Evolutionary conservation across 2,888 invertebrate species (phyloP).

Genomic region (Torymus aiolomorphi): DNA sequence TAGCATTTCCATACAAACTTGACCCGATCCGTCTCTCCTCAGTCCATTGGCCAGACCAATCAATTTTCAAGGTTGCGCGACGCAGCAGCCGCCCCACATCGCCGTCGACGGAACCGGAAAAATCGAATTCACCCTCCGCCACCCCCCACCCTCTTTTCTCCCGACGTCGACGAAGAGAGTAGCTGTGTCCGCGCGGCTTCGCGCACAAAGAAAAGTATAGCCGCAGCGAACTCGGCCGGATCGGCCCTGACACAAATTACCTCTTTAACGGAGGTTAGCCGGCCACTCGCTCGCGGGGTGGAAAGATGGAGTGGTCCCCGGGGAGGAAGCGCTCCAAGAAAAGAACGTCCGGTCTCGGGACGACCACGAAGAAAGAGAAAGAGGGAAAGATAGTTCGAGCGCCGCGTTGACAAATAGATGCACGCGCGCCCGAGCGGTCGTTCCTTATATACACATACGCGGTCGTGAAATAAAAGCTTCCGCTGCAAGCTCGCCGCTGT

Average conservation of each 20-base stretch:
- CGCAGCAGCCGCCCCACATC: neutral
- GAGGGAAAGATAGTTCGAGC: conserved; percentile 57
- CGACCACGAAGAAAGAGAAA: no score
- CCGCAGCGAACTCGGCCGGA: conserved; percentile 35
- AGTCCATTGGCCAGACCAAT: conserved; percentile 16
- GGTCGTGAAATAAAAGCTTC: conserved; percentile 66
- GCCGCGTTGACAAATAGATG: conserved; percentile 70
- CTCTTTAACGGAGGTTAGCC: conserved; percentile 69
- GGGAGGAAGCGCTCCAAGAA: conserved; percentile 63
- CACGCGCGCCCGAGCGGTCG: conserved; percentile 62
- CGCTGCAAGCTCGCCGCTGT: conserved; percentile 53
- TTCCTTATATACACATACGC: neutral
- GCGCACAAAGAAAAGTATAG: neutral
- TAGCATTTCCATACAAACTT: no score
- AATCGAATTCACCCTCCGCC: neutral
- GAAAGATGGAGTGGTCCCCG: neutral
- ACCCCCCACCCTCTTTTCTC: no score
- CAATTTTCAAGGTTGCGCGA: conserved; percentile 40
- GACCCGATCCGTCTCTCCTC: neutral
- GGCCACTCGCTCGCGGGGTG: neutral
- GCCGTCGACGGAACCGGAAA: conserved; percentile 16
- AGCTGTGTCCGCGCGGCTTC: no score
- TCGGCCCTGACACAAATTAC: conserved; percentile 72
- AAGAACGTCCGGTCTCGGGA: conserved; percentile 64
- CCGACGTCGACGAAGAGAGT: no score